Conservation (phyloP, 2,888 invertebrate species). For the Limulus polyphemus region DNA sequence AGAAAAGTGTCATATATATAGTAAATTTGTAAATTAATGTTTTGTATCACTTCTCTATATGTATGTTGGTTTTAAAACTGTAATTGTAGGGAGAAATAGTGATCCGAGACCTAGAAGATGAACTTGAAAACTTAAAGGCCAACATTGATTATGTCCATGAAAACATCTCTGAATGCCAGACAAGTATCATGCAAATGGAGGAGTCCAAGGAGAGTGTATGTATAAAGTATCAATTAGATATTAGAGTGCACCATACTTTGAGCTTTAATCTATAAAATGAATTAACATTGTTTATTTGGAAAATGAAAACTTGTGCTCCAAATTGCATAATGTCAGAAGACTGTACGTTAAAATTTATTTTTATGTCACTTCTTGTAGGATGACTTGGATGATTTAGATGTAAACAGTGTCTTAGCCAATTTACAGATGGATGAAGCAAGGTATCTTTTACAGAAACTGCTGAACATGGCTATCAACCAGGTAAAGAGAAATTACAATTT, state of each 20-base stretch:
- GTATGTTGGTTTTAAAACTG: no score
- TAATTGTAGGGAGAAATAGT: conserved; percentile 3
- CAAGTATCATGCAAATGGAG: conserved; percentile 84
- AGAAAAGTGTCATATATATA: no score
- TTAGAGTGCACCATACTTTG: no score
- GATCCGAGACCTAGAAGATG: conserved; percentile 51
- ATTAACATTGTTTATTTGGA: no score
- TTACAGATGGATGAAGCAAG: conserved; percentile 55
- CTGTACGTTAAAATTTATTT: no score
- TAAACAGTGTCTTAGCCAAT: conserved; percentile 22
- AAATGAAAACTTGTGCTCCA: no score
- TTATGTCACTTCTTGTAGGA: conserved; percentile 5
- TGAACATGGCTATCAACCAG: conserved; percentile 52
- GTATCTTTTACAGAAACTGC: conserved; percentile 64
- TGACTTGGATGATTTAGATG: conserved; percentile 26
- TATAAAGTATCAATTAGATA: no score
- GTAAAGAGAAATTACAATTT: no score
- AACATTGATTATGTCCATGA: conserved; percentile 80
- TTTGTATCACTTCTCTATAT: no score
- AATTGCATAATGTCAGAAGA: no score
- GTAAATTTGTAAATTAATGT: no score
- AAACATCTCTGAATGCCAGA: conserved; percentile 80
- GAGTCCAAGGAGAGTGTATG: conserved; percentile 45
- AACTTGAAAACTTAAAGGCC: conserved; percentile 60
- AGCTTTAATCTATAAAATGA: no score